Evolutionary conservation across 2,888 invertebrate species (phyloP).

Genomic region (Allophyes oxyacanthae): DNA sequence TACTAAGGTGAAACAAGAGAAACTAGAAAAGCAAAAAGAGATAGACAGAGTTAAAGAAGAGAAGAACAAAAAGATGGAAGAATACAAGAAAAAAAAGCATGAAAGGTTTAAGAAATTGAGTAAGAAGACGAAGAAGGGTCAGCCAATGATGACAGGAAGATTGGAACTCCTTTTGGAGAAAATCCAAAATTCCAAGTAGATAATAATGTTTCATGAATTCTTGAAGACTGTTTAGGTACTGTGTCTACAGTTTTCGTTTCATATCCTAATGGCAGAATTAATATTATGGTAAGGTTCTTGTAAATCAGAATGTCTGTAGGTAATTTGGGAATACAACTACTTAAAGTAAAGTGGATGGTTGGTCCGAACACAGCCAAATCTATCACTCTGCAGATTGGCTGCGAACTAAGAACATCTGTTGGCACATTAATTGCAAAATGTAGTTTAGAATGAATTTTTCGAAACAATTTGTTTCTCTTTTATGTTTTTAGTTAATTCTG

Average conservation of each 20-base stretch:
- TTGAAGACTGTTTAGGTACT: conserved; percentile 9
- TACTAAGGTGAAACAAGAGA: conserved; percentile 88
- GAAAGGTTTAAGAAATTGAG: conserved; percentile 92
- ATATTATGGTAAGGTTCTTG: no score
- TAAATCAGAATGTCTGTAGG: no score
- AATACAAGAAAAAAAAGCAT: conserved; percentile 92
- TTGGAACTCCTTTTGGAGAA: conserved; percentile 94
- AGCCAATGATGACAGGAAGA: conserved; percentile 95
- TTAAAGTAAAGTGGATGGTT: no score
- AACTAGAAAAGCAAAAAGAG: conserved; percentile 84
- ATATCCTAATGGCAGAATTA: neutral
- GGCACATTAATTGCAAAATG: neutral
- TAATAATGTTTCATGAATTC: neutral
- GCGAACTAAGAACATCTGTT: neutral
- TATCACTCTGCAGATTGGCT: no score
- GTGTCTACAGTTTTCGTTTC: neutral
- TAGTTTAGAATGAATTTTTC: neutral
- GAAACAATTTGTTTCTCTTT: neutral
- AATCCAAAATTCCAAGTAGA: conserved; percentile 87
- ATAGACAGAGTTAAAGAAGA: conserved; percentile 86
- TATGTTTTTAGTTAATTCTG: neutral
- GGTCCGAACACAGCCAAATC: no score
- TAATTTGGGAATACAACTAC: no score
- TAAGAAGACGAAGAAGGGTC: conserved; percentile 94
- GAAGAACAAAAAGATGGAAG: conserved; percentile 90